Evolutionary conservation across 2,888 invertebrate genomes (phyloP), one percentile per base, ranked within the genome.

Genomic region (Mythimna pallens): DNA sequence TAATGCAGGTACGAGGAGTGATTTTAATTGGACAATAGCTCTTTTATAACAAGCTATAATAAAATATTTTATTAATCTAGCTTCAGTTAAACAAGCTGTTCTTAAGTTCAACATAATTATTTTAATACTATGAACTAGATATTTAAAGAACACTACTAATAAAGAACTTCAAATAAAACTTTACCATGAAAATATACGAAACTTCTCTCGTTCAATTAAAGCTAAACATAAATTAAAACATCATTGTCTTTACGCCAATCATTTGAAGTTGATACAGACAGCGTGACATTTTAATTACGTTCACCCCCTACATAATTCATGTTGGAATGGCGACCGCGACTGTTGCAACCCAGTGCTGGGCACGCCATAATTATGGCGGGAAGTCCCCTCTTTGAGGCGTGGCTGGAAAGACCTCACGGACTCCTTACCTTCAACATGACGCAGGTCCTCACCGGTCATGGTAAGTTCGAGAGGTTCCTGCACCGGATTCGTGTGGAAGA

Each of bases 261-360:
- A 62, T 74, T 76, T 77, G 65, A 74, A 80, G 55, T 65, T 65
- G 62, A 73, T 65, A 57, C 17, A 34, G 61, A 80, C 43, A 79
- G 59, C 79, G 85, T 84, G 81, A 85, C 80, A 75, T 79, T 70
- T 83, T 86, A 88, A 88, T 73, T 88, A 74, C 65, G 9, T 14
- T 25, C 65, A 17, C 40, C 64, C 63, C 30, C 30, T 30, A 30
- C 30, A 3, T 30, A 25, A 25, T 25, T 25, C 25, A 25, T 25
- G 25, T 1, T 25, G 25, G 25, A 25, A 25, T 2, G 25, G 25
- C 25, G 1, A 25, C 25, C 1, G 25, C 25, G 25, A 25, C 25
- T 25, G 25, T 25, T 2, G 25, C 25, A 25, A 25, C 25, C 25
- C 25, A 25, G 25, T 25, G 25, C 25, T 25, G 25, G 25, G 25